Percentiles rank a stretch among this genome's conserved stretches.
phyloP scores from a whole-genome alignment of 2,888 invertebrate genomes.

The Eledone cirrhosa region DNA sequence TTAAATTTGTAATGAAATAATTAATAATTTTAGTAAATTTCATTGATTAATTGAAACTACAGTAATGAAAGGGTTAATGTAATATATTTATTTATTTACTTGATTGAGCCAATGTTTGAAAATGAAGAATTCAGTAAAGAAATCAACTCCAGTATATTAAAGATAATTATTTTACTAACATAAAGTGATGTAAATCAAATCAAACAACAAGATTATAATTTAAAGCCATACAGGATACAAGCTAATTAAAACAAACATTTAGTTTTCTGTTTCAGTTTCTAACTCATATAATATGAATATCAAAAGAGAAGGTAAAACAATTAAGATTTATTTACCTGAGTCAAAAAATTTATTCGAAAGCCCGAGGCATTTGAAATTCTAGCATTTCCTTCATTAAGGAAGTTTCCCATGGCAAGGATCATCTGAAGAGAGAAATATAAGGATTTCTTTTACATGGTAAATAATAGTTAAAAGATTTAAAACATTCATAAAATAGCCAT shows the following conservation, averaged over 20 bases:
- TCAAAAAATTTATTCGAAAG: conserved; percentile 62
- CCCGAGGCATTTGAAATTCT: conserved; percentile 63
- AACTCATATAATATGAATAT: neutral
- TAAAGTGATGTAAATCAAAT: too few species aligned
- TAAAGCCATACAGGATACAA: too few species aligned
- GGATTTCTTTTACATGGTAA: too few species aligned
- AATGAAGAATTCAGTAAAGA: too few species aligned
- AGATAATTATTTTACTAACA: neutral
- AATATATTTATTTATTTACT: too few species aligned
- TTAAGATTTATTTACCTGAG: conserved; percentile 49
- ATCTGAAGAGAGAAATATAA: conserved; percentile 45
- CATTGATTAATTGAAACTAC: too few species aligned
- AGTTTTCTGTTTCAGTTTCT: neutral
- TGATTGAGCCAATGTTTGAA: too few species aligned
- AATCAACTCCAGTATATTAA: neutral
- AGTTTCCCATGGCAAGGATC: conserved; percentile 66
- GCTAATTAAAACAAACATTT: neutral
- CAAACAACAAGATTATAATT: neutral
- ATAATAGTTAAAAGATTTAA: too few species aligned
- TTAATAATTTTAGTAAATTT: too few species aligned
- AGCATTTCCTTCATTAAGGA: conserved; percentile 64
- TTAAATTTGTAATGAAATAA: too few species aligned
- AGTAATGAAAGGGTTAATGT: too few species aligned
- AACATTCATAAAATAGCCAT: too few species aligned
- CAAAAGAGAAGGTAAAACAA: neutral